Base-by-base conservation (phyloP, 2,797 vertebrate genomes). In the Myotis findleyi region DNA sequence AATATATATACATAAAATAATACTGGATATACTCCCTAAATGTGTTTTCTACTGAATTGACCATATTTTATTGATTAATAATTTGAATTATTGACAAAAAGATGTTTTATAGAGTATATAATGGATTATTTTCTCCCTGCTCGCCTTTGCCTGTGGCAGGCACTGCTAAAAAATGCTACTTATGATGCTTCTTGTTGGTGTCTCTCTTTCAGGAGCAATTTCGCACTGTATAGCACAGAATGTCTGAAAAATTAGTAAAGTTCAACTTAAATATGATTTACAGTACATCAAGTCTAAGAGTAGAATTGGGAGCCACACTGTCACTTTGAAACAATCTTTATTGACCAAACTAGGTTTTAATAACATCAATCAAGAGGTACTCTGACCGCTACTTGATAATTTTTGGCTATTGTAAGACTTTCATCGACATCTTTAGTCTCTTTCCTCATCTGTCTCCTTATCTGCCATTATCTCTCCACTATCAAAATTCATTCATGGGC, bases 241-340 rank as follows among this genome's bases (percentile, higher is more conserved):
- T 73, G 30, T 55, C 62, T 38, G 69, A 95, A 84, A 57, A 91
- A 94, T 96, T 94, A 91, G 91, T 5, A 9, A 91, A 91, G 55
- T 85, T 93, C 76, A 87, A 71, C 81, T 96, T 76, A 75, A 73
- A 76, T 93, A 55, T 5, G 0, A 89, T 88, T 82, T 92, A 93
- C 1, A 62, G 89, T 47, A 85, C 55, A 81, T 85, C 83, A 91
- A 86, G 84, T 89, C 41, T 14, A 38, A 68, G 57, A 92, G 84
- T 49, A 83, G 47, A 89, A 91, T 1, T 89, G 84, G 89, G 87
- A 97, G 84, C 57, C 57, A 94, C 44, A 85, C 38, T 75, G 62
- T 93, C 72, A 85, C 84, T 81, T 85, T 14, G 16, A 82, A 95
- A 75, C 84, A 85, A 94, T 88, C 77, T 92, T 94, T 93, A 97